phyloP scores from a whole-genome alignment of 2,113 vertebrate genomes.

The Indicator indicator region DNA sequence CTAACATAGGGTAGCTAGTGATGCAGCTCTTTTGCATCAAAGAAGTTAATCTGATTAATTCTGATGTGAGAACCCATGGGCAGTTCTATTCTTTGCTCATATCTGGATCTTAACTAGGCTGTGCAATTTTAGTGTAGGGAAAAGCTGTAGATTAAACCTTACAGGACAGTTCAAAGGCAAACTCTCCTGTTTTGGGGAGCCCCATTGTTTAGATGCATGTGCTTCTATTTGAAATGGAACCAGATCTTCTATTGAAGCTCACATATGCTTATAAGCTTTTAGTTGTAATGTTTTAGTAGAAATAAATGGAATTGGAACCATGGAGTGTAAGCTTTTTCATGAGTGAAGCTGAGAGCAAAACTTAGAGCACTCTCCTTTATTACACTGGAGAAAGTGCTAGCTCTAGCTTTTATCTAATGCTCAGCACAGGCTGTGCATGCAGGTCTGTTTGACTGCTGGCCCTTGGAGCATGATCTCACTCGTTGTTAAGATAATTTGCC shows the following conservation, averaged over 20 bases:
- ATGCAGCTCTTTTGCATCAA: neutral
- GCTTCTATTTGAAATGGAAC: neutral
- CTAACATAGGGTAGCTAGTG: neutral
- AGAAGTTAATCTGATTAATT: neutral
- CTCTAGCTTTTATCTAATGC: constrained; percentile 29
- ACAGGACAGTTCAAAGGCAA: neutral
- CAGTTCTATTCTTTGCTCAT: neutral
- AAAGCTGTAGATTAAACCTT: neutral
- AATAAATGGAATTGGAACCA: neutral
- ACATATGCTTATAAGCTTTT: neutral
- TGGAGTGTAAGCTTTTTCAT: neutral
- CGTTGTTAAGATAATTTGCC: constrained; percentile 67
- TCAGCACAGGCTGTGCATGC: constrained; percentile 29
- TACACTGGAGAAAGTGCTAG: neutral
- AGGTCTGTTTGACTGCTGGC: constrained; percentile 37
- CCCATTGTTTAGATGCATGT: neutral
- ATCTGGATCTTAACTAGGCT: neutral
- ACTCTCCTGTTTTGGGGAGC: neutral
- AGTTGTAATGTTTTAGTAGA: neutral
- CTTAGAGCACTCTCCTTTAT: neutral
- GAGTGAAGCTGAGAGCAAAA: neutral
- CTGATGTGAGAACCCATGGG: neutral
- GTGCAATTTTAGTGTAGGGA: neutral
- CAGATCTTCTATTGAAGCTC: neutral
- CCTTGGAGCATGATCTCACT: constrained; percentile 68